Base-by-base conservation (phyloP, 2,797 vertebrate genomes). In the Molossus alvarezi region DNA sequence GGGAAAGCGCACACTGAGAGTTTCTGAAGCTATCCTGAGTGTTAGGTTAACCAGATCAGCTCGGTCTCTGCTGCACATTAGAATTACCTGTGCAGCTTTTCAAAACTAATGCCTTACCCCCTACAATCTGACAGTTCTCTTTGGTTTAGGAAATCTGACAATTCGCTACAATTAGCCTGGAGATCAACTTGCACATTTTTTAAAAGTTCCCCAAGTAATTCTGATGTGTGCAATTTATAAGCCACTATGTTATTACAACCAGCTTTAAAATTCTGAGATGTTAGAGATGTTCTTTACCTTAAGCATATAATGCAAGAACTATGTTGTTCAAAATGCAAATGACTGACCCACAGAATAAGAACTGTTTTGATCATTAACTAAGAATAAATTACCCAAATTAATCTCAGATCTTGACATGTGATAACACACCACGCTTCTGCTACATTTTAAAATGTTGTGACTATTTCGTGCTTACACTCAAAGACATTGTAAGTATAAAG, bases 321-420 rank as follows among this genome's bases (percentile, higher is more conserved):
- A 48, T 1, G 7, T 33, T 20, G 60, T 37, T 91, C 55, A 90
- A 82, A 79, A 88, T 45, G 23, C 65, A 53, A 93, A 48, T 33
- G 8, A 25, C 27, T 94, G 45, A 73, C 75, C 25, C 20, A 87
- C 0, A 86, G 57, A 92, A 72, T 29, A 87, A 65, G 58, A 33
- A 57, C 33, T 87, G 13, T 75, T 77, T 80, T 80, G 41, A 88
- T 64, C 27, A 51, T 33, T 62, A 82, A 92, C n/a, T 51, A 64
- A 83, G 25, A 94, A 80, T 27, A 82, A 84, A 81, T 77, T 95
- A 91, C 69, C 21, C 41, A 67, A 91, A 91, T 72, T 82, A 90
- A 88, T 57, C 37, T 94, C 73, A 55, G 23, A 76, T 53, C 10
- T 88, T 92, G 51, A 77, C 83, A 88, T 65, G 21, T 88, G 82